Evolutionary conservation across 23 tunicate species (phyloP).

Genomic region (Styela plicata): DNA sequence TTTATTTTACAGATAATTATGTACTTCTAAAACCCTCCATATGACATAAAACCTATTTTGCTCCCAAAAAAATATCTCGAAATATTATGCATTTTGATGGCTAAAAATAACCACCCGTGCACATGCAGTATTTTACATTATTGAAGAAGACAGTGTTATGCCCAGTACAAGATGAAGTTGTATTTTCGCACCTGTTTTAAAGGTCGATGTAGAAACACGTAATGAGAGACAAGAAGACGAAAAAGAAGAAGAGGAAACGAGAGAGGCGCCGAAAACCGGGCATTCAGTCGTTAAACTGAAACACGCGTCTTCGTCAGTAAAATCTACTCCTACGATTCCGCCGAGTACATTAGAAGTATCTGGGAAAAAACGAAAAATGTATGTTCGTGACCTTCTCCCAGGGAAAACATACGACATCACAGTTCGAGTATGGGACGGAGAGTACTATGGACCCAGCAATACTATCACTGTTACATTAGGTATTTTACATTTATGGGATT

Average conservation of each 20-base stretch:
- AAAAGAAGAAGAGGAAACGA: background rate
- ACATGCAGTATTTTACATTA: no score
- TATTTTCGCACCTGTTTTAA: no score
- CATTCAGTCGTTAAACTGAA: background rate
- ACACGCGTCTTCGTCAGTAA: background rate
- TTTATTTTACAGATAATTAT: no score
- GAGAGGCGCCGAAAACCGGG: background rate
- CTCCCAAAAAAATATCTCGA: no score
- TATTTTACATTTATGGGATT: constrained; percentile 10
- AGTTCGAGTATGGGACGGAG: constrained; percentile 20
- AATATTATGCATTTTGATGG: no score
- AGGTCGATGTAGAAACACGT: background rate
- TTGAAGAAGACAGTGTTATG: no score
- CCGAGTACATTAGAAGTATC: background rate
- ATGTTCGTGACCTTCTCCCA: constrained; percentile 26
- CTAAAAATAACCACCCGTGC: no score
- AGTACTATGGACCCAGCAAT: constrained; percentile 32
- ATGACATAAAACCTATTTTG: no score
- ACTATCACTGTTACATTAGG: constrained; percentile 36
- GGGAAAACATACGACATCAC: constrained; percentile 44
- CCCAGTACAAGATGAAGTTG: no score
- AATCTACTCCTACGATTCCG: background rate
- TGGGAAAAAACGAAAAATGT: background rate
- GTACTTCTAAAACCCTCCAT: no score
- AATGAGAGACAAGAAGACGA: background rate